Evolutionary conservation across 2,113 vertebrate species (phyloP).

Genomic region (Cacatua alba): DNA sequence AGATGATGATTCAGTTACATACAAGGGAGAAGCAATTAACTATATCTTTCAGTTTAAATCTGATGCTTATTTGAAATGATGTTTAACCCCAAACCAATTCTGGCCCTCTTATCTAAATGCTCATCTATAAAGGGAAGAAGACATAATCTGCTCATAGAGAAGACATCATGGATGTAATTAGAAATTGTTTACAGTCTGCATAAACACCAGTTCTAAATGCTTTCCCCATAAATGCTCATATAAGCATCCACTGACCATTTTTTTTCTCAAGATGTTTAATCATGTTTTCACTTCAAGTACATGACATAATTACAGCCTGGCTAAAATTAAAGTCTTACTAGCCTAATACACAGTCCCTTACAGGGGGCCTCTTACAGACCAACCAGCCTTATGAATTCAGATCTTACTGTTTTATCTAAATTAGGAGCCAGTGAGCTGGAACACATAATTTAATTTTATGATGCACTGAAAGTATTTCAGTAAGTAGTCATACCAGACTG

Average conservation of each 20-base stretch:
- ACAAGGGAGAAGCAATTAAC: constrained; percentile 41
- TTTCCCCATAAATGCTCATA: constrained; percentile 9
- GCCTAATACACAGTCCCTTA: constrained; percentile 13
- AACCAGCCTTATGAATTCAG: constrained; percentile 11
- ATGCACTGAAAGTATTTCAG: constrained; percentile 43
- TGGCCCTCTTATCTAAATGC: constrained; percentile 26
- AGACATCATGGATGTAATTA: not conserved
- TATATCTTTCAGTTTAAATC: constrained; percentile 33
- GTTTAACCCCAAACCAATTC: constrained; percentile 19
- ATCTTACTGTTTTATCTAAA: constrained; percentile 56
- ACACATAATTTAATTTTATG: constrained; percentile 64
- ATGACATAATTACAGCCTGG: not conserved
- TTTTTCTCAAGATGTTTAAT: constrained; percentile 5
- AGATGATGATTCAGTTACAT: constrained; percentile 45
- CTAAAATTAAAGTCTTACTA: constrained; percentile 47
- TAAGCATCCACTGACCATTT: constrained; percentile 8
- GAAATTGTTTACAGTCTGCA: constrained; percentile 27
- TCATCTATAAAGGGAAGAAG: constrained; percentile 26
- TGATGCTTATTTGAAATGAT: constrained; percentile 29
- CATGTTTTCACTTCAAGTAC: constrained; percentile 24
- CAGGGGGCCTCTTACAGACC: not conserved
- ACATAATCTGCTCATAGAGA: constrained; percentile 24
- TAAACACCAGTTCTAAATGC: constrained; percentile 1
- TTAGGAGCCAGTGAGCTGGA: constrained; percentile 51
- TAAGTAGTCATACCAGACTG: constrained; percentile 10